Evolutionary conservation across 2,113 vertebrate species (phyloP), one percentile per base, ranked within the genome.

Genomic region (Chaetodon trifascialis): DNA sequence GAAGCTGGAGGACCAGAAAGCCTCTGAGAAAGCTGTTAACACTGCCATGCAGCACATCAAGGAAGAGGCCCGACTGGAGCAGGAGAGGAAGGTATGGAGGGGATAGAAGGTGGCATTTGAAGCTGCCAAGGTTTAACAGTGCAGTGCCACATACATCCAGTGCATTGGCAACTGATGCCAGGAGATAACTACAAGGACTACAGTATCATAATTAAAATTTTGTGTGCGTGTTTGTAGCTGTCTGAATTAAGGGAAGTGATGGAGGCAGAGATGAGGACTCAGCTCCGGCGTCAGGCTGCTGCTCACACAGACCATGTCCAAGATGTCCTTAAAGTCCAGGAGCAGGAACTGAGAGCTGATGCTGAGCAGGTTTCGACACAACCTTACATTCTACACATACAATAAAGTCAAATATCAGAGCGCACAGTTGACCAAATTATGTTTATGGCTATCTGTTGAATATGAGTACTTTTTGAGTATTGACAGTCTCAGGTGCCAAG

Each of bases 181-280:
- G 30, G 19, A 69, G 67, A 38, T 23, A 11, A 15, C 21, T 64
- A 1, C 9, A 38, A 52, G 30, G 30, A 30, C 30, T 42, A 42
- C 40, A 42, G 40, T 42, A 42, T 42, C 40, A 42, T 42, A 42
- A 42, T 42, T 7, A 3, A 30, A 30, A 30, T 11, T 42, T 16
- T 42, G 8, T 40, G 59, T 88, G 40, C 71, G 11, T 55, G 21
- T 58, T 11, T 5, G 0, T 80, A 99, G 98, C 91, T 97, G 21
- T 95, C 96, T 11, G 97, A 99, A 86, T 91, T 98, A 17, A 95
- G 97, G 12, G 98, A 98, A 23, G 96, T 97, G 87, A 99, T 99
- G 97, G 98, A 99, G 91, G 95, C 66, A 0, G 98, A 99, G 85
- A 99, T 99, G 98, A 96, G 98, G 76, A 99, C 97, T 1, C 98